Evolutionary conservation across 2,113 vertebrate genomes (phyloP), one percentile per base, ranked within the genome.

Genomic region (Platycercus adscitus): DNA sequence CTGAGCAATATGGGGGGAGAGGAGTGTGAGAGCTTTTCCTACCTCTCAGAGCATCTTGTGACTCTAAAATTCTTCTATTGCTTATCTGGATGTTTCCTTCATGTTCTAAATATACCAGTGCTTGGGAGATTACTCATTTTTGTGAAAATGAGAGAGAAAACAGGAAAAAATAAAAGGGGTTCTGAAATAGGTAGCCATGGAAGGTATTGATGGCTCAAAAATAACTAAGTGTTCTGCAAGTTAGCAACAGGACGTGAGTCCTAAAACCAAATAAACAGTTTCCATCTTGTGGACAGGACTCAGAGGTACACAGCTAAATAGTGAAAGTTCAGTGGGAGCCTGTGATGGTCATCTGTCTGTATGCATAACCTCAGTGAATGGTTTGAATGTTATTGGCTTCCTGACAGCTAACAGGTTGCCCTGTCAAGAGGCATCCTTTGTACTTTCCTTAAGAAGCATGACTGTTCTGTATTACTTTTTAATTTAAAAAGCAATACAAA

Each of bases 21-120:
- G 60, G 81, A 96, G 69, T 81, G 80, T 55, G 89, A 95, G 91
- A 92, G 79, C 49, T 96, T 97, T 92, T 75, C 50, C 86, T 97
- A 93, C 80, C 86, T 96, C 94, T 95, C 61, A 46, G 73, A 92
- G 94, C 69, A 83, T 93, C 93, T 92, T 95, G 91, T 95, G 89
- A 93, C 89, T 95, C n/a, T 20, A 84, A 92, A 92, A 96, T 91
- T 91, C 76, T 77, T 90, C 68, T 94, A 52, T 89, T 95, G 81
- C 91, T 92, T 95, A 91, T 96, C 86, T 89, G 50, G 65, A 78
- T 81, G 89, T 94, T 94, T 95, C 61, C 46, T 93, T 93, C 83
- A 2, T 31, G n/a, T 92, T 95, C 93, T 93, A 95, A 95, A 91
- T 94, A 91, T 96, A 91, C 55, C 39, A 89, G 29, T 46, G 44